phyloP scores from a whole-genome alignment of 2,888 invertebrate species.

The Anodontia alba region DNA sequence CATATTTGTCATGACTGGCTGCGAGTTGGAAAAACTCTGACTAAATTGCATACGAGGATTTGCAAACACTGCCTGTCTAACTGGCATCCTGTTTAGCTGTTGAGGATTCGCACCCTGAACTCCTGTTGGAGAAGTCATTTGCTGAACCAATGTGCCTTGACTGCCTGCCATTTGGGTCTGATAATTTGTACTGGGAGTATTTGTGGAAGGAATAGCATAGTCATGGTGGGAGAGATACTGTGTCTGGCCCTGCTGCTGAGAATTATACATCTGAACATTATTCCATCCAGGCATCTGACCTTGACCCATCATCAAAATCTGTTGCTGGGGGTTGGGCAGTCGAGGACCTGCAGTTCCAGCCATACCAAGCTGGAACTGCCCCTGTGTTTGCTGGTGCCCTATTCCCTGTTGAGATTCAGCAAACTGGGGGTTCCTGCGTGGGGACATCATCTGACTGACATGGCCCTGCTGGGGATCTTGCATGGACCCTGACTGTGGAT shows the following conservation, averaged over 20 bases:
- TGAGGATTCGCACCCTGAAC: conserved; percentile 42
- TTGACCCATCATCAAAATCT: conserved; percentile 62
- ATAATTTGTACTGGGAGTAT: conserved; percentile 13
- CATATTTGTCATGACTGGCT: conserved; percentile 27
- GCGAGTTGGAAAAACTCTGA: conserved; percentile 19
- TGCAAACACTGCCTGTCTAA: conserved; percentile 2
- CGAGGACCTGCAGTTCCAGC: conserved; percentile 51
- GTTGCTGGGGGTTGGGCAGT: conserved; percentile 67
- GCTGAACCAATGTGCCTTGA: conserved; percentile 67
- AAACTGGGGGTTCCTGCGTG: conserved; percentile 64
- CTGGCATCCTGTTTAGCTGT: conserved; percentile 18
- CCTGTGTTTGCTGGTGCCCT: conserved; percentile 58
- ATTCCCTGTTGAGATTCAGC: conserved; percentile 54
- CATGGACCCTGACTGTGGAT: conserved; percentile 16
- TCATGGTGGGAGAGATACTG: conserved; percentile 72
- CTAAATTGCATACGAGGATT: conserved; percentile 16
- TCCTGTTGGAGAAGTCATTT: conserved; percentile 62
- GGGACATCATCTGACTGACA: conserved; percentile 40
- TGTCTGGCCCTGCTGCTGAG: conserved; percentile 60
- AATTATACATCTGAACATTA: conserved; percentile 60
- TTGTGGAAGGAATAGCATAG: conserved; percentile 64
- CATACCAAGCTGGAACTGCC: conserved; percentile 30
- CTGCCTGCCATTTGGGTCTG: conserved; percentile 32
- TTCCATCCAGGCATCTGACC: conserved; percentile 65
- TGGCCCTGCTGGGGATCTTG: conserved; percentile 50